Evolutionary conservation across 2,888 invertebrate species (phyloP), one percentile per base, ranked within the genome.

Genomic region (Tubulanus polymorphus): DNA sequence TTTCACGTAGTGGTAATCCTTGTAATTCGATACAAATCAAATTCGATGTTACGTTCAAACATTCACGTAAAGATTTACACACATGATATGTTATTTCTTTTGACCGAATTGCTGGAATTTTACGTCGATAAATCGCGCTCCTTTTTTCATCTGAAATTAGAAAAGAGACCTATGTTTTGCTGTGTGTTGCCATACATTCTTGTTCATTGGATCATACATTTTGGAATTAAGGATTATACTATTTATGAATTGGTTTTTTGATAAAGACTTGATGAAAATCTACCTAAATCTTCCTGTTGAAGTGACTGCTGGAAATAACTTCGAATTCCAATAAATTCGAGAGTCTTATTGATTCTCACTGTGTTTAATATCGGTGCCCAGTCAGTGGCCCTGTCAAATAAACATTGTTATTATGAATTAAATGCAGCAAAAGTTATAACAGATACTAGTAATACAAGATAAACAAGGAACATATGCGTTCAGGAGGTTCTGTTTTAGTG

Each of bases 311-410:
- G 68, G 56, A 68, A 77, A 59, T 68, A 73, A 56, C 76, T 78
- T 15, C 74, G 61, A 8, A 79, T 56, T 8, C 73, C 74, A 2
- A 78, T 67, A 59, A 69, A 74, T 56, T 75, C 70, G 49, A 79
- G 57, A 28, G 71, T 76, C 56, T 75, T 76, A 65, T 78, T 79
- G 59, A 78, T 76, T 35, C 69, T 61, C 18, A 78, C 51, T 3
- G 76, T 69, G 62, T 74, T 76, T 47, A 78, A 55, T 2, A 79
- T 69, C 0, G 79, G 78, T 51, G 65, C 64, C 79, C 79, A 79
- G 57, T 79, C 79, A 57, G 64, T 69, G 3, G 70, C 63, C 53
- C 78, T 78, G 67, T 23, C 64, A 66, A 47, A 32, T 56, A 45
- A 58, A 46, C 37, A 28, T 35, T 35, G 12, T 35, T 35, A 12